These are phyloP conservation scores for Myotis vivesi DNA, from an alignment of 2,797 vertebrate genomes.

Conservation along the genomic window DNA sequence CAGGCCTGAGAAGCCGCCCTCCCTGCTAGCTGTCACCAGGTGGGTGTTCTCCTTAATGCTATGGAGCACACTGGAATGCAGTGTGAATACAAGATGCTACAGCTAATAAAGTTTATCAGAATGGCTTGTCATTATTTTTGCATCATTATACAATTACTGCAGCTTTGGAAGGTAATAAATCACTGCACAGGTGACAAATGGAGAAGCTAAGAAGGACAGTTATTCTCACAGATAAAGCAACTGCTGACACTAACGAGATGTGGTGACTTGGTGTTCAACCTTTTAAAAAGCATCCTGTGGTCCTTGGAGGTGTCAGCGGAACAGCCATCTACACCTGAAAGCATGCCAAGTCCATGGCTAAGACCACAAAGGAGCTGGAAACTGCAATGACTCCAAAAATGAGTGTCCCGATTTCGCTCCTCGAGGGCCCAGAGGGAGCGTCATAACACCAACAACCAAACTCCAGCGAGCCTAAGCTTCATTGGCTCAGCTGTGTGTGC, in stretches of 20 bases:
- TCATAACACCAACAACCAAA: neutral
- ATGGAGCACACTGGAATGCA: neutral
- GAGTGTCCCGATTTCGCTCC: neutral
- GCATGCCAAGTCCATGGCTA: neutral
- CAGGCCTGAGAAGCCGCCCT: neutral
- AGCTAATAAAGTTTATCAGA: slow-evolving; percentile 73
- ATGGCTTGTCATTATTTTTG: slow-evolving; percentile 74
- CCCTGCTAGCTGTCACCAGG: neutral
- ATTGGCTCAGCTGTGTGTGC: neutral
- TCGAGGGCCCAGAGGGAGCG: neutral
- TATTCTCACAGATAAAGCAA: slow-evolving; percentile 70
- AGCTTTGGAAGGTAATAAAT: slow-evolving; percentile 75
- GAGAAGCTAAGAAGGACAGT: slow-evolving; percentile 70
- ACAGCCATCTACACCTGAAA: slow-evolving; percentile 31
- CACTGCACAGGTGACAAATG: slow-evolving; percentile 69
- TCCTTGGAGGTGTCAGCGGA: neutral
- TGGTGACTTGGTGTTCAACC: slow-evolving; percentile 59
- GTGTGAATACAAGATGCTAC: slow-evolving; percentile 61
- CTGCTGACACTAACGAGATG: slow-evolving; percentile 60
- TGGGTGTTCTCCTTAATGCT: slow-evolving; percentile 10
- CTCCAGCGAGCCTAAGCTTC: neutral
- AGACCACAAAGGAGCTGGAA: neutral
- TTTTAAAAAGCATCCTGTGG: slow-evolving; percentile 42
- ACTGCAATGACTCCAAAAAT: neutral
- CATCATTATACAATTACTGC: slow-evolving; percentile 74